phyloP scores from a whole-genome alignment of 2,888 invertebrate species.

The Tetrapedia diversipes region DNA sequence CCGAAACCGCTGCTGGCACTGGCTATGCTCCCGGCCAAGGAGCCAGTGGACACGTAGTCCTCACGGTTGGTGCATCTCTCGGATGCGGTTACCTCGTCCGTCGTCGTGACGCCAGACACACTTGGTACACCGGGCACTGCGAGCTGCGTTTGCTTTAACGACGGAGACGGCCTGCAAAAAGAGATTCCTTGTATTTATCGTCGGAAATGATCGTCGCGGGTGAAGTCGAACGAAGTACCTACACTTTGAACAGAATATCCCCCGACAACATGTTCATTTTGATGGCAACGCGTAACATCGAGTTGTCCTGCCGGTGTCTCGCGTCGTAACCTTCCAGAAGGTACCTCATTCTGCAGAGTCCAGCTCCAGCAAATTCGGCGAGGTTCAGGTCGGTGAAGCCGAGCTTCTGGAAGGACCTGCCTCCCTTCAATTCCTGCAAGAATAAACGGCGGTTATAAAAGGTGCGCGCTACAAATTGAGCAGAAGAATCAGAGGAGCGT shows the following conservation, averaged over 20 bases:
- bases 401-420: constrained; percentile 95
- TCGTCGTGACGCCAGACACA: constrained; percentile 75
- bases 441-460: background rate
- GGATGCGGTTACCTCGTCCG: constrained; percentile 75
- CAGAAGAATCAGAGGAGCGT: constrained; percentile 31
- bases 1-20: constrained; percentile 94
- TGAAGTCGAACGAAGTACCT: too few species aligned
- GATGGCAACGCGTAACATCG: constrained; percentile 95
- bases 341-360: constrained; percentile 92
- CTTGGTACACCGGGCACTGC: constrained; percentile 81
- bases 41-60: constrained; percentile 85
- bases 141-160: constrained; percentile 85
- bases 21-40: constrained; percentile 86
- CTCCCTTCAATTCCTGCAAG: constrained; percentile 88
- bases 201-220: too few species aligned
- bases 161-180: constrained; percentile 86
- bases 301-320: constrained; percentile 97
- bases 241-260: constrained; percentile 99
- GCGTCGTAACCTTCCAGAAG: constrained; percentile 98
- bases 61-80: constrained; percentile 83
- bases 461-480: rapidly evolving
- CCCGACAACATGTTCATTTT: constrained; percentile 97
- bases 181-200: too few species aligned
- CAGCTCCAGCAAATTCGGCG: constrained; percentile 97
- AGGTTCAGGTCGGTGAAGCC: constrained; percentile 99